These are phyloP conservation scores for Drosophila stalkeri DNA, from an alignment of 2,888 invertebrate genomes.

Conservation along the genomic window DNA sequence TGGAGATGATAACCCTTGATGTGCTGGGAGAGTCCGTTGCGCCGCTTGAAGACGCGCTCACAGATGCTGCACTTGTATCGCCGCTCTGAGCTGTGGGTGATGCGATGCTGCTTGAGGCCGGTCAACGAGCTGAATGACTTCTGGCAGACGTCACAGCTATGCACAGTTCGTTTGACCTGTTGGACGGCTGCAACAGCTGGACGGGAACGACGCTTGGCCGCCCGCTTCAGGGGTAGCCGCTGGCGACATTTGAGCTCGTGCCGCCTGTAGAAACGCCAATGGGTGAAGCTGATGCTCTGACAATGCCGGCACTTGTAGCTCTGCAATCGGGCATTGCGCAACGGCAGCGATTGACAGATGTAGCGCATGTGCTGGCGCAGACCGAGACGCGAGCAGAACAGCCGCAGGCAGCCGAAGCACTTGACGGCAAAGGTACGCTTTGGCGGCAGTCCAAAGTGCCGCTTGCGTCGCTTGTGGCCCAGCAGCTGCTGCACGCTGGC, in stretches of 20 bases:
- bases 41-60: constrained; percentile 83
- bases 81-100: constrained; percentile 82
- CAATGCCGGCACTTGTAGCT: constrained; percentile 80
- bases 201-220: constrained; percentile 2
- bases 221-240: background rate
- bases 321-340: constrained; percentile 63
- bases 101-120: constrained; percentile 83
- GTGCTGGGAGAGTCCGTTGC: constrained; percentile 84
- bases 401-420: constrained; percentile 78
- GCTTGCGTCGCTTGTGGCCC: constrained; percentile 60
- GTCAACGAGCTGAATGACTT: constrained; percentile 64
- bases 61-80: constrained; percentile 82
- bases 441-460: constrained; percentile 49
- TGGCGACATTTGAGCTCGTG: constrained; percentile 76
- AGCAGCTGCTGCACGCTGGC: constrained; percentile 52
- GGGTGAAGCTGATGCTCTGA: constrained; percentile 72
- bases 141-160: constrained; percentile 60
- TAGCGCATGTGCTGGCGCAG: constrained; percentile 83
- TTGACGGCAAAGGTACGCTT: constrained; percentile 52
- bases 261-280: constrained; percentile 80
- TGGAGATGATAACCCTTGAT: constrained; percentile 83
- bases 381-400: constrained; percentile 77
- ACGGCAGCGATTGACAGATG: constrained; percentile 77
- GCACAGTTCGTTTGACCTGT: constrained; percentile 23
- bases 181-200: background rate